Base-by-base conservation (phyloP, 2,797 vertebrate genomes). In the Adrianichthys oophorus region DNA sequence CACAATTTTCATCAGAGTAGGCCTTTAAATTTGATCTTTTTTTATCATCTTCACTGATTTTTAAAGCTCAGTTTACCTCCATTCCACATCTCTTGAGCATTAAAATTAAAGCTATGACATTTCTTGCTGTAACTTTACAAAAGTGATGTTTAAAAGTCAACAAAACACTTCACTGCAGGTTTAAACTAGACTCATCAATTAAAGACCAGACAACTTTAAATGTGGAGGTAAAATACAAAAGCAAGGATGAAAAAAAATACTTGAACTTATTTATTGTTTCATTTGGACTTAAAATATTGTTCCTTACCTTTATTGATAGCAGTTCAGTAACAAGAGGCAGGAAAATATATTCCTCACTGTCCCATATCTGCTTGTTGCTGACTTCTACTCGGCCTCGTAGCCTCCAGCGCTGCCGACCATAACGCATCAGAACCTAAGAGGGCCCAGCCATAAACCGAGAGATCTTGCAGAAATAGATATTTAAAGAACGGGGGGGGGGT, bases 321-420 rank as follows among this genome's bases (percentile, higher is more conserved):
- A 98, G 95, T 72, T 99, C 98, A 0, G 95, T 96, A 87, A 98
- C 70, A 0, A 98, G 95, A 14, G 98, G 98, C 80, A 98, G 84
- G 86, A 99, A 98, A 65, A 98, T 90, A 74, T 97, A 96, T 48
- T 99, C 98, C 67, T 99, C 98, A 0, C 95, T 95, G 91, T 99
- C 98, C 98, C 98, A 99, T 69, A 98, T 93, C 83, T 99, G 98
- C 83, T 96, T 98, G 82, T 94, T 93, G 63, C 97, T 97, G 62
- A 95, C 92, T 81, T 99, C 98, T 15, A 99, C 96, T 17, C 97
- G 95, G 1, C 98, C 98, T 41, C 94, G 90, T 62, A 99, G 88
- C 85, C 96, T 95, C 98, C 98, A 99, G 49, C 97, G 94, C 76
- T 98, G 98, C 45, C 98, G 92, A 0, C 98, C 98, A 0, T 98